Base-by-base conservation (phyloP, 2,888 invertebrate genomes). In the Choreutis nemorana region DNA sequence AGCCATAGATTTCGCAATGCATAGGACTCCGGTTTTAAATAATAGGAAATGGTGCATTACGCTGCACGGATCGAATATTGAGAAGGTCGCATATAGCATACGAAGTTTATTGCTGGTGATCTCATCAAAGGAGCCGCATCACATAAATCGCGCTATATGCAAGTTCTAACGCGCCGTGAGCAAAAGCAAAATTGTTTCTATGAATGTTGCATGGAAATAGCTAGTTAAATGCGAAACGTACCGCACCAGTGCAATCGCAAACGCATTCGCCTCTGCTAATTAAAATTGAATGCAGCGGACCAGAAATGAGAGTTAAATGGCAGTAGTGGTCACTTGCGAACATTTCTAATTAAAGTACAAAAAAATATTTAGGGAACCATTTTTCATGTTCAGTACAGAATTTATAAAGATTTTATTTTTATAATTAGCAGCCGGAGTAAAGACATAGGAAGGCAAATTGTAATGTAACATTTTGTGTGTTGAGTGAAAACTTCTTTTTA, bases 71-170 rank as follows among this genome's bases (percentile, higher is more conserved):
- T 59, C 60, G 62, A 61, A 59, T 66, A 68, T 70, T 55, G 65
- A 65, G 63, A 66, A 68, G 70, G 72, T 60, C 67, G 65, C 55
- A 53, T 55, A 55, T 54, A 52, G 75, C 72, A 77, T 77, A 73
- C 75, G 70, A 70, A 75, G 70, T 70, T 61, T 59, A 63, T 55
- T 41, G 43, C 44, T 57, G 62, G 55, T 77, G 77, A 78, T 73
- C 65, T 77, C 78, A 78, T 79, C 67, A 81, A 80, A 70, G 64
- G 65, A 57, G 64, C 81, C 75, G 77, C 78, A n/a, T 68, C 70
- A 58, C 61, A 72, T 79, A 65, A 79, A 73, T 64, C 59, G 64
- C 53, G 61, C 61, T 71, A 73, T 71, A 66, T 77, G 71, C 75
- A 81, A 73, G 63, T 63, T 71, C 70, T 81, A 73, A 75, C 79